Conservation (phyloP, 1,140 invertebrate species). For the Onthophagus taurus region DNA sequence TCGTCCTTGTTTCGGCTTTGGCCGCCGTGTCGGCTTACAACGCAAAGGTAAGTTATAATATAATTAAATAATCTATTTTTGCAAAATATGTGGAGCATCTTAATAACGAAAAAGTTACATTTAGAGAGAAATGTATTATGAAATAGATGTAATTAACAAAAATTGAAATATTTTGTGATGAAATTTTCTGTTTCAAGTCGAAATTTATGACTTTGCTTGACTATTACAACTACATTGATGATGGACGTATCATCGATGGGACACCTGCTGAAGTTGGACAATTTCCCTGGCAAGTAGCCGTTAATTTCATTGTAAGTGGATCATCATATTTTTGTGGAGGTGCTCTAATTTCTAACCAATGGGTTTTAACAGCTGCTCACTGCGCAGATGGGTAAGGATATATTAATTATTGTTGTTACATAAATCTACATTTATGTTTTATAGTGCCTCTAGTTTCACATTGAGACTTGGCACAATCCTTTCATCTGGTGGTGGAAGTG, state of each 20-base stretch:
- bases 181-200: background rate
- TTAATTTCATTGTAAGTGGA: conserved; percentile 17
- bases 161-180: background rate
- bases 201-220: background rate
- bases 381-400: conserved; percentile 22
- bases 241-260: conserved; percentile 18
- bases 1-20: too few relatives aligned
- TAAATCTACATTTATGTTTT: background rate
- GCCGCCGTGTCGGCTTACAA: too few relatives aligned
- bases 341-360: conserved; percentile 25
- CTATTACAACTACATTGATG: conserved; percentile 1
- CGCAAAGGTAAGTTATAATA: too few relatives aligned
- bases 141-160: background rate
- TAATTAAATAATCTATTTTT: too few relatives aligned
- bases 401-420: background rate
- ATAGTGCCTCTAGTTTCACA: conserved; percentile 12
- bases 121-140: background rate
- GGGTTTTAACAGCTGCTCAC: conserved; percentile 31
- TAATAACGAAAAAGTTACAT: too few relatives aligned
- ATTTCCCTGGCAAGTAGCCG: conserved; percentile 19
- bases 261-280: conserved; percentile 14
- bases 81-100: too few relatives aligned
- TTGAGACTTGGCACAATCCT: conserved; percentile 8
- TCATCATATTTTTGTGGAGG: conserved; percentile 24
- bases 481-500: conserved; percentile 32